Evolutionary conservation across 1,140 invertebrate genomes (phyloP), one percentile per base, ranked within the genome.

Genomic region (Formica selysi): DNA sequence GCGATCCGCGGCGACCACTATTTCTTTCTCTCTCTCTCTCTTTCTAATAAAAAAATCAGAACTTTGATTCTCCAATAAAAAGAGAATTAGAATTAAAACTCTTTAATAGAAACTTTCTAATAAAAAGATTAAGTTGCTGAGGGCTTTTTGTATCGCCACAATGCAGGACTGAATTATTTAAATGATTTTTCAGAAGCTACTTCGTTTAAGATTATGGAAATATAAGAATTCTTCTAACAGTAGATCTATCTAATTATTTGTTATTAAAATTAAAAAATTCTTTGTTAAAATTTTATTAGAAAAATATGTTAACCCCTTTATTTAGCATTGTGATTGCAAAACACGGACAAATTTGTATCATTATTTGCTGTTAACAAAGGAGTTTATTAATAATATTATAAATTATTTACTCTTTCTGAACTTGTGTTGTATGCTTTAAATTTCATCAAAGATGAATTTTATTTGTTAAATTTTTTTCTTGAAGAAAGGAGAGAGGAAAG

Each of bases 1-100:
- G 68, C 86, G 67, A 87, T 87, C 84, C 67, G 65, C 38, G 29
- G 44, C 76, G 22, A 64, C 41, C 8, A 32, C 41, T 62, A 48
- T 48, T 1, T 68, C 73, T 48, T 1, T 68, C 73, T 67, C 74
- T 78, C 76, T 65, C n/a, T 32, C 13, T 65, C 32, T 32, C 6
- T 51, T 16, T 51, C 10, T 38, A 32, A 16, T 51, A 51, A 16
- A 51, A 51, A 19, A 19, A 3, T 48, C 41, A 51, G 16, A 51
- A 51, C 16, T 51, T 13, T 10, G 7, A 38, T 10, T 41, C 0
- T 48, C 13, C 13, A 48, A 48, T 48, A 13, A 13, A 48, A 11
- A 13, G 0, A 13, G 44, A 48, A 48, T 48, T 2, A 4, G 13
- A 48, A 48, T 0, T 3, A 48, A 48, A 48, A 48, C 44, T 48